Evolutionary conservation across 37 sponge, comb jelly and placozoan genomes (phyloP).

Genomic region (Lycopodina hypogea): DNA sequence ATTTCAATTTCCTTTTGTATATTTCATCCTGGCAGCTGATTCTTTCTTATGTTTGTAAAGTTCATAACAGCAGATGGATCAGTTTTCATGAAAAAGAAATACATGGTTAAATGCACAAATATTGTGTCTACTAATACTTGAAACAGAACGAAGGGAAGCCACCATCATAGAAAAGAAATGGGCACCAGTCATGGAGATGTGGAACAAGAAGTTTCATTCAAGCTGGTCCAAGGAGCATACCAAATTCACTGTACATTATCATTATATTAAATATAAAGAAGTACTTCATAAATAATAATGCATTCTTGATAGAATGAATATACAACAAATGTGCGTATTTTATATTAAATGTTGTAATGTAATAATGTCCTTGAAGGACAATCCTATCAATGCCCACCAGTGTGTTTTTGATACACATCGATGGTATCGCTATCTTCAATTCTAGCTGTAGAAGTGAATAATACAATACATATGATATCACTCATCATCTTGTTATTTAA

Average conservation of each 20-base stretch:
- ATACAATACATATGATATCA: not conserved
- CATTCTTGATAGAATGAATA: not conserved
- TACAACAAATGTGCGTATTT: not conserved
- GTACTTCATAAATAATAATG: too few species aligned
- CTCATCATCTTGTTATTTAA: not conserved
- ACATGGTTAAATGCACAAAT: conserved; percentile 51
- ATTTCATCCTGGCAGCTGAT: conserved; percentile 39
- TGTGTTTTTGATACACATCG: conserved; percentile 95
- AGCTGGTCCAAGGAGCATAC: conserved; percentile 69
- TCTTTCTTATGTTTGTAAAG: conserved; percentile 88
- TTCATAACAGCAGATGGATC: conserved; percentile 45
- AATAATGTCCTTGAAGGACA: not conserved
- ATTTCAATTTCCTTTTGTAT: too few species aligned
- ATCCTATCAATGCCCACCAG: conserved; percentile 75
- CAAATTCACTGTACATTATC: conserved; percentile 57
- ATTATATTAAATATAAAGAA: not conserved
- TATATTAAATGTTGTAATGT: too few species aligned
- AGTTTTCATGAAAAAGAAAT: conserved; percentile 75
- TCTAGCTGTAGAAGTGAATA: conserved; percentile 61
- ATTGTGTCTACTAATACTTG: conserved; percentile 77
- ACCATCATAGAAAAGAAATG: conserved; percentile 62
- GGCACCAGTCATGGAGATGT: conserved; percentile 41
- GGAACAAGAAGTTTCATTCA: conserved; percentile 60
- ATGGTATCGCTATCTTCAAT: conserved; percentile 99
- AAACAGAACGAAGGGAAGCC: conserved; percentile 72